Evolutionary conservation across 2,888 invertebrate species (phyloP), one percentile per base, ranked within the genome.

Genomic region (Tinea pellionella): DNA sequence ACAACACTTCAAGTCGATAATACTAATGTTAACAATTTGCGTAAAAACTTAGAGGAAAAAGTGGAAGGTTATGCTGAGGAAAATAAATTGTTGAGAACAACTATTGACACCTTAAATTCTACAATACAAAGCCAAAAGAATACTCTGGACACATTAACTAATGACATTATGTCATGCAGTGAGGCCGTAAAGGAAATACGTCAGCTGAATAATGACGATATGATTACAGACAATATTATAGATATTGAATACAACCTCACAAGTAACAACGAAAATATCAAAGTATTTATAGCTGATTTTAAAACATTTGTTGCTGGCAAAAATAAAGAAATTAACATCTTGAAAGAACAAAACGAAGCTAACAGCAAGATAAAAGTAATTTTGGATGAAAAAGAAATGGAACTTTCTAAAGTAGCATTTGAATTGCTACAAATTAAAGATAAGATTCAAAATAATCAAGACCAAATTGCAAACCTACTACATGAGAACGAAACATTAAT

Each of bases 241-340:
- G 67, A 70, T 1, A 80, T 74, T 61, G 86, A 86, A 73, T 74
- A 82, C 60, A 73, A 73, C 60, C 69, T 78, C 61, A 71, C 80
- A 58, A 73, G 79, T 12, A 85, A 79, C 64, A 82, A 84, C 64
- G 85, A 85, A 65, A 84, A 84, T 63, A 74, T 87, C 59, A 75
- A 67, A 66, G 81, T 81, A 62, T 73, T 86, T 24, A 75, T 84
- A 61, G 65, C 73, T n/a, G 74, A 73, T 2, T 72, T 85, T 41
- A 79, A 76, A 71, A 66, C 66, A 1, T 68, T 70, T 11, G 63
- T 87, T 32, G 69, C 75, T 42, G 66, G 62, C 2, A 73, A 76
- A 59, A 77, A 71, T 60, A 72, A 75, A 59, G 78, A 85, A 69
- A 75, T 61, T 12, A 43, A 4, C 19, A 18, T 32, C 24, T 32